Conservation (phyloP, 2,888 invertebrate genomes). For the Crematogaster levior region DNA sequence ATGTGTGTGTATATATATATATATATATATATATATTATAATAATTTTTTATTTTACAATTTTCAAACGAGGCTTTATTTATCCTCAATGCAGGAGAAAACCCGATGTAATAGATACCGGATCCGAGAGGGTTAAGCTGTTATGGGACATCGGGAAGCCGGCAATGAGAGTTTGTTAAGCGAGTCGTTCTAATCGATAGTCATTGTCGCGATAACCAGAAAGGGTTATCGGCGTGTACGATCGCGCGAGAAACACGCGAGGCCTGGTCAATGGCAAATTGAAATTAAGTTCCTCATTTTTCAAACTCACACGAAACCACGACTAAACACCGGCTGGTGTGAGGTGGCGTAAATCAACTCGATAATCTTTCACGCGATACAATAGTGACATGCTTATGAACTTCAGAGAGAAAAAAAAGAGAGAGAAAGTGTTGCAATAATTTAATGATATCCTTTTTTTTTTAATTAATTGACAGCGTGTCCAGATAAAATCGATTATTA, state of each 20-base stretch:
- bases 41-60: background rate
- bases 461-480: background rate
- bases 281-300: constrained; percentile 71
- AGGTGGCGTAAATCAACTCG: constrained; percentile 33
- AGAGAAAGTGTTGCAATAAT: background rate
- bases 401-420: background rate
- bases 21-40: too few species aligned
- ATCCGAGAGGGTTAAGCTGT: background rate
- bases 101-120: background rate
- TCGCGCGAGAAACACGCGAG: constrained; percentile 67
- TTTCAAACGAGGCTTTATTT: background rate
- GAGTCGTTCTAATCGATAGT: constrained; percentile 55
- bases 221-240: constrained; percentile 62
- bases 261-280: constrained; percentile 68
- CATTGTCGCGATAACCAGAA: constrained; percentile 61
- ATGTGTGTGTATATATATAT: too few species aligned
- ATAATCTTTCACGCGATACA: constrained; percentile 50
- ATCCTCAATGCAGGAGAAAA: background rate
- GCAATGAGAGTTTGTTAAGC: constrained; percentile 22
- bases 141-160: constrained; percentile 8
- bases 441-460: background rate
- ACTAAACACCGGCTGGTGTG: constrained; percentile 24
- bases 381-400: constrained; percentile 37
- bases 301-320: constrained; percentile 60
- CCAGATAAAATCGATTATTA: background rate